These are phyloP conservation scores for Glaucomys volans DNA, from an alignment of 2,113 vertebrate species.

Conservation along the genomic window DNA sequence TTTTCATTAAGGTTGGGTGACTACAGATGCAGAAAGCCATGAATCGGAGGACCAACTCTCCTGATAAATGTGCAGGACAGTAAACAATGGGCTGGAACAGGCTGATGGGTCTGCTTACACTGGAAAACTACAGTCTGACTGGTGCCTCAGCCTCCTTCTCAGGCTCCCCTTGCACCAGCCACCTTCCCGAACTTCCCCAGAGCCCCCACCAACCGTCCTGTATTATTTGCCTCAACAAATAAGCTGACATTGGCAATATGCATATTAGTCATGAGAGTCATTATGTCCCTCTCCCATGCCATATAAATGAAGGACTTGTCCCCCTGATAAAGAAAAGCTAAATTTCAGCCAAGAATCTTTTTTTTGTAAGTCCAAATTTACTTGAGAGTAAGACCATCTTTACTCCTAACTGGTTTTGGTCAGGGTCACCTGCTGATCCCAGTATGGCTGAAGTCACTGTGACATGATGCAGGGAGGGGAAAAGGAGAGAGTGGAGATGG, in stretches of 20 bases:
- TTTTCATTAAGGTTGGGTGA: not conserved
- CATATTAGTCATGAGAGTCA: not conserved
- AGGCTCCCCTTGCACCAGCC: not conserved
- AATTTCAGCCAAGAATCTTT: not conserved
- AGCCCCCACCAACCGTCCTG: no score
- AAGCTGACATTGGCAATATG: not conserved
- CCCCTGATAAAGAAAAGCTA: not conserved
- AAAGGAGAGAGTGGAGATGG: not conserved
- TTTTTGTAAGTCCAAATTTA: constrained; percentile 31
- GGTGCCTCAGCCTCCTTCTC: not conserved
- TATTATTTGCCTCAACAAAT: not conserved
- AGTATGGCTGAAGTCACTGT: constrained; percentile 75
- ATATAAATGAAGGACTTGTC: not conserved
- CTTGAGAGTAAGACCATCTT: constrained; percentile 67
- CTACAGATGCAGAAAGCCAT: rapidly evolving
- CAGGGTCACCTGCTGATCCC: constrained; percentile 71
- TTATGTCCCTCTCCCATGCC: not conserved
- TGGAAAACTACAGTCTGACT: not conserved
- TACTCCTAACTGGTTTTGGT: constrained; percentile 64
- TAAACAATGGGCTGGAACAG: not conserved
- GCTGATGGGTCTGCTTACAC: rapidly evolving
- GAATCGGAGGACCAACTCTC: not conserved
- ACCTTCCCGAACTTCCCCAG: not conserved
- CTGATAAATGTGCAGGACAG: not conserved
- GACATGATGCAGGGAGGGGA: constrained; percentile 69